Evolutionary conservation across 2,888 invertebrate genomes (phyloP).

Genomic region (Sylvicola cinctus): DNA sequence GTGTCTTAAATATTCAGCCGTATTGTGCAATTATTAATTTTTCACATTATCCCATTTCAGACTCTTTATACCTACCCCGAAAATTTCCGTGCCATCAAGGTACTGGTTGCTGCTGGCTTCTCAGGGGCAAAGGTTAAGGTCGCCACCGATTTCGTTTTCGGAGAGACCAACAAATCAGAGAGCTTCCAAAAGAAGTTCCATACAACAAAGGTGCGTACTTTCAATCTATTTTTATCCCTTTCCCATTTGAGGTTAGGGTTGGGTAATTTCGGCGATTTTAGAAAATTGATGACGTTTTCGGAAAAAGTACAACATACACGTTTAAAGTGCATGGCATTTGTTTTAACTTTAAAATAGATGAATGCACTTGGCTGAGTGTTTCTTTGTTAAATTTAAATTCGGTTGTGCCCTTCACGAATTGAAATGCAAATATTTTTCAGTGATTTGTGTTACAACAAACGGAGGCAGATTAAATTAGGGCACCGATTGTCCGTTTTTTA

Average conservation of each 20-base stretch:
- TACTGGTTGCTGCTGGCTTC: slow-evolving; percentile 92
- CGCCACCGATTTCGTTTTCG: slow-evolving; percentile 72
- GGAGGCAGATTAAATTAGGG: slow-evolving; percentile 2
- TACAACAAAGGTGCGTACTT: slow-evolving; percentile 68
- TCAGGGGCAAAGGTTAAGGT: slow-evolving; percentile 74
- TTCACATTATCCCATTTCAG: slow-evolving; percentile 11
- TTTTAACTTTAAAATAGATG: too few species aligned
- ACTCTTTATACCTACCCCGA: slow-evolving; percentile 95
- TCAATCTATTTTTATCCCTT: too few species aligned
- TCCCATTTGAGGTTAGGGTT: too few species aligned
- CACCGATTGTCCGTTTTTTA: slow-evolving; percentile 4
- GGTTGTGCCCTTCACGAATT: too few species aligned
- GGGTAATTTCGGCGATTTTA: slow-evolving; percentile 1
- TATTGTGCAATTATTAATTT: too few species aligned
- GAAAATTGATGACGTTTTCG: slow-evolving; percentile 1
- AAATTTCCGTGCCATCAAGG: slow-evolving; percentile 96
- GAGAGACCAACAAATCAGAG: slow-evolving; percentile 76
- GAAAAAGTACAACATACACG: too few species aligned
- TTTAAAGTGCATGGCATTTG: too few species aligned
- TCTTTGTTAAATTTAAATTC: too few species aligned
- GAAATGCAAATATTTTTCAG: too few species aligned
- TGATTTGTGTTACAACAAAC: too few species aligned
- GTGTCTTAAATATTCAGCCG: too few species aligned
- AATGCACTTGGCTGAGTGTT: too few species aligned
- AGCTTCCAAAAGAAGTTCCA: slow-evolving; percentile 88